Percentiles rank a stretch among this genome's conserved stretches.
phyloP scores from a whole-genome alignment of 2,888 invertebrate species.

The Drosophila lacicola region DNA sequence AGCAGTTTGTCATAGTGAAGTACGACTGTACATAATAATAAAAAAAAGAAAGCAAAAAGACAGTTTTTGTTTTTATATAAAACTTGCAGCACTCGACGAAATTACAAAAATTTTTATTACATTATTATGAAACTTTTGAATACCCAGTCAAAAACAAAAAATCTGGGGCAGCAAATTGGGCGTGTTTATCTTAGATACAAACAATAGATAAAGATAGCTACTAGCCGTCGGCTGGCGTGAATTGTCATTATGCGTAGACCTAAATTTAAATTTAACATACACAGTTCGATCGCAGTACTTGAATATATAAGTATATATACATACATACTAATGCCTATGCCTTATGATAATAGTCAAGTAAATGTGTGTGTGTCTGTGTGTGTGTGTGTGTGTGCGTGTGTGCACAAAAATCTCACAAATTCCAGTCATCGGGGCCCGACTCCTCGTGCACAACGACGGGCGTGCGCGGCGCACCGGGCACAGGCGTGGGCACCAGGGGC shows the following conservation, averaged over 20 bases:
- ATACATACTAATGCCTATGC: slow-evolving; percentile 38
- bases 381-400: slow-evolving; percentile 20
- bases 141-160: slow-evolving; percentile 13
- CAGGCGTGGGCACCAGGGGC: slow-evolving; percentile 70
- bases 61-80: too few relatives aligned
- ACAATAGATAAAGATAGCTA: slow-evolving; percentile 38
- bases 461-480: slow-evolving; percentile 68
- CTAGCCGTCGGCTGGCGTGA: slow-evolving; percentile 46
- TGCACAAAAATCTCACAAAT: slow-evolving; percentile 74
- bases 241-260: slow-evolving; percentile 52
- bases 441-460: slow-evolving; percentile 63
- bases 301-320: slow-evolving; percentile 23
- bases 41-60: too few relatives aligned
- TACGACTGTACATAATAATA: too few relatives aligned
- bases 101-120: slow-evolving; percentile 53
- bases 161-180: slow-evolving; percentile 10
- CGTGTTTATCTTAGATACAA: slow-evolving; percentile 35
- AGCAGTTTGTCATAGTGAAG: too few relatives aligned
- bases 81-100: slow-evolving; percentile 27
- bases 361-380: slow-evolving; percentile 8
- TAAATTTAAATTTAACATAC: slow-evolving; percentile 51
- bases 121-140: slow-evolving; percentile 15
- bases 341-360: slow-evolving; percentile 32
- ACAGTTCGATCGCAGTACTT: slow-evolving; percentile 54
- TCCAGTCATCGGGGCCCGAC: slow-evolving; percentile 77